These are phyloP conservation scores for Byasa hedistus DNA, from an alignment of 2,888 invertebrate genomes.

Conservation along the genomic window DNA sequence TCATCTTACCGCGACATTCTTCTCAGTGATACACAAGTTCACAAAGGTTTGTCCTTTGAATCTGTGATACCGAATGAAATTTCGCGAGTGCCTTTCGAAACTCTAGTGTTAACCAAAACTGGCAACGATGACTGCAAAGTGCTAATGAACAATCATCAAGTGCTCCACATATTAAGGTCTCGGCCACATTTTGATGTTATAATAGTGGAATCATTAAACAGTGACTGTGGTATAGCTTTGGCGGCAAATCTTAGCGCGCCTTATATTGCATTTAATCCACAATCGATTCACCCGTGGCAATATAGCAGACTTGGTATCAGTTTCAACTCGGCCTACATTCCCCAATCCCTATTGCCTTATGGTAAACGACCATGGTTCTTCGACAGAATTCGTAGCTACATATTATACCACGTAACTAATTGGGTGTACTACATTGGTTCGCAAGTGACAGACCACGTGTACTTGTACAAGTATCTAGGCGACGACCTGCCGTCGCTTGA, in stretches of 20 bases:
- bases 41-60: constrained; percentile 69
- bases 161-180: constrained; percentile 73
- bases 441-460: constrained; percentile 68
- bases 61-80: constrained; percentile 72
- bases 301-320: constrained; percentile 71
- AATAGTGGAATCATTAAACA: constrained; percentile 86
- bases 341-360: constrained; percentile 64
- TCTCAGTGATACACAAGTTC: constrained; percentile 64
- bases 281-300: constrained; percentile 78
- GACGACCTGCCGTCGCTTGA: constrained; percentile 76
- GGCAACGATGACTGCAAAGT: constrained; percentile 75
- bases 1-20: constrained; percentile 78
- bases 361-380: constrained; percentile 72
- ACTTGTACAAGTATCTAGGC: constrained; percentile 73
- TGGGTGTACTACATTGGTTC: constrained; percentile 73
- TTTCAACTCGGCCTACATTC: constrained; percentile 76
- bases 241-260: constrained; percentile 84
- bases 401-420: constrained; percentile 65
- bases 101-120: constrained; percentile 68
- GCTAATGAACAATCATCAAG: constrained; percentile 74
- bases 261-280: constrained; percentile 80
- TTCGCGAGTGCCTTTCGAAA: constrained; percentile 72
- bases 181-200: constrained; percentile 83
- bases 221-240: constrained; percentile 85
- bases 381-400: constrained; percentile 64